phyloP scores from a whole-genome alignment of 1,140 invertebrate genomes.

The Ceratitis capitata region DNA sequence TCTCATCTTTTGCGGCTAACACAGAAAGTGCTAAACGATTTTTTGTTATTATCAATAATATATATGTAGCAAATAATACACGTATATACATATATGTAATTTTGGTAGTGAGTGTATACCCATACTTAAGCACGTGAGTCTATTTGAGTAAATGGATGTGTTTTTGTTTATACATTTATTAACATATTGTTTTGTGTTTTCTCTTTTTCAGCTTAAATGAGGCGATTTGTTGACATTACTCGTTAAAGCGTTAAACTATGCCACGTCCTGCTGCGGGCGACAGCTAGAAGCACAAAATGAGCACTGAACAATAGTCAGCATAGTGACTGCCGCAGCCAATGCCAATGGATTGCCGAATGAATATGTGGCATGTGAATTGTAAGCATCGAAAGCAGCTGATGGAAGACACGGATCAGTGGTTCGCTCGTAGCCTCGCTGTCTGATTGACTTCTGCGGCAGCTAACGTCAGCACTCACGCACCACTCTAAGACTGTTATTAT shows the following conservation, averaged over 20 bases:
- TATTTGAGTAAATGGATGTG: neutral
- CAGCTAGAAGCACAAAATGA: neutral
- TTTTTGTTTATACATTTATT: too few relatives aligned
- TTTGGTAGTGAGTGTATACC: neutral
- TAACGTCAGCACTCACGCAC: conserved; percentile 13
- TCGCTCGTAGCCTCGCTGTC: neutral
- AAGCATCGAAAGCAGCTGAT: conserved; percentile 29
- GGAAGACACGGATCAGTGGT: neutral
- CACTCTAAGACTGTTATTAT: conserved; percentile 9
- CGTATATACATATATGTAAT: neutral
- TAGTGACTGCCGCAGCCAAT: neutral
- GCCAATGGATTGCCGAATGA: neutral
- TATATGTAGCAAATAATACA: neutral
- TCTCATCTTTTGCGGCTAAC: neutral
- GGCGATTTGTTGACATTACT: conserved; percentile 36
- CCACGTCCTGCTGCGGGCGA: neutral
- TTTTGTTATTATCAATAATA: neutral
- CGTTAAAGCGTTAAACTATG: conserved; percentile 31
- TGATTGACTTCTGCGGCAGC: conserved; percentile 17
- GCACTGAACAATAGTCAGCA: neutral
- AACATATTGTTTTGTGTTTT: conserved; percentile 23
- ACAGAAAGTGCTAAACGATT: neutral
- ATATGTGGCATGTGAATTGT: neutral
- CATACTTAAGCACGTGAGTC: too few relatives aligned
- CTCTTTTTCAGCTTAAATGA: conserved; percentile 34